These are phyloP conservation scores for Mus pahari DNA, from an alignment of 2,113 vertebrate genomes.

Conservation along the genomic window DNA sequence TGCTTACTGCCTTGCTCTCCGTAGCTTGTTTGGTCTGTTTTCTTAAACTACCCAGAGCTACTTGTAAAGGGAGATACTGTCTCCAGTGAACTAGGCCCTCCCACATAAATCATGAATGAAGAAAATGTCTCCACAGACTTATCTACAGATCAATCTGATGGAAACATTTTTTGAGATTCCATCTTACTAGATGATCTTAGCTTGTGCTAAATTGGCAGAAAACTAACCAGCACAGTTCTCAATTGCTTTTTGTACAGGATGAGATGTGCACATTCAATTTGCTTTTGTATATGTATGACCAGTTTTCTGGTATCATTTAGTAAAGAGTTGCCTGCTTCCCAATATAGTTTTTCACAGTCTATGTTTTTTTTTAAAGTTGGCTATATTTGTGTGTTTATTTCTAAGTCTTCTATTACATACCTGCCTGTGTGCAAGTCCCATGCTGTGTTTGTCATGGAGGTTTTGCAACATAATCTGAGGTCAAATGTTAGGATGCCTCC, in stretches of 20 bases:
- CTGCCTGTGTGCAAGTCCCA: neutral
- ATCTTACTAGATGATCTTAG: neutral
- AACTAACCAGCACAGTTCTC: neutral
- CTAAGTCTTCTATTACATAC: neutral
- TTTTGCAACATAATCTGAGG: neutral
- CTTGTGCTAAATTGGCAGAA: neutral
- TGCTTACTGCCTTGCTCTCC: neutral
- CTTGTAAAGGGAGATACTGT: neutral
- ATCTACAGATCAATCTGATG: neutral
- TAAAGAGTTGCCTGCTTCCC: neutral
- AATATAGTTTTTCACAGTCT: neutral
- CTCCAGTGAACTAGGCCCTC: no score
- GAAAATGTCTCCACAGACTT: neutral
- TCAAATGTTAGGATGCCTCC: neutral
- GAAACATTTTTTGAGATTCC: neutral
- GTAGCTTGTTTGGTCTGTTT: neutral
- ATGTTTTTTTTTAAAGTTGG: neutral
- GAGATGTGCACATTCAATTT: neutral
- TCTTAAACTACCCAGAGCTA: neutral
- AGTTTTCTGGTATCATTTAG: neutral
- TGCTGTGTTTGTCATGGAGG: neutral
- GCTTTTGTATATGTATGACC: neutral
- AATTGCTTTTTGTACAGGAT: neutral
- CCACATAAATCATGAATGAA: neutral
- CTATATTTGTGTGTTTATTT: neutral